Percentiles rank a stretch among this genome's conserved stretches.
Conservation (phyloP, 2,113 vertebrate genomes). For the Upupa epops region DNA sequence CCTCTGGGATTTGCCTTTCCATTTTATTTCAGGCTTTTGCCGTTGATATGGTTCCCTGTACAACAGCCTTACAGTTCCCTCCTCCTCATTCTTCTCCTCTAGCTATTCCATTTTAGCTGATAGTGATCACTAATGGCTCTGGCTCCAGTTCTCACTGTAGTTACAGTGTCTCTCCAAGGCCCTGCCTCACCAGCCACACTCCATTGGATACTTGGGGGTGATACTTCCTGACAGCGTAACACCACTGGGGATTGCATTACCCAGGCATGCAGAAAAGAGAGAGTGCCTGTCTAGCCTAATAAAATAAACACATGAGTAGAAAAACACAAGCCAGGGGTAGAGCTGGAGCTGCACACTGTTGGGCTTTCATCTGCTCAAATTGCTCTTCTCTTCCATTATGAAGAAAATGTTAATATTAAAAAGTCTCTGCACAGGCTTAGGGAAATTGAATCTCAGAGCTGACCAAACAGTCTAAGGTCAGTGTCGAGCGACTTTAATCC, state of each 20-base stretch:
- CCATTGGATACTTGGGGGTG: neutral
- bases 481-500: neutral
- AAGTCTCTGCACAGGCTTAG: neutral
- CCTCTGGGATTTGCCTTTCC: constrained; percentile 10
- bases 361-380: neutral
- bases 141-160: neutral
- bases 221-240: constrained; percentile 47
- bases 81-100: neutral
- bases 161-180: neutral
- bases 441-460: neutral
- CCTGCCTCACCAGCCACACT: constrained; percentile 1
- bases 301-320: neutral
- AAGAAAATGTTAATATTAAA: neutral
- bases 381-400: neutral
- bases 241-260: constrained; percentile 48
- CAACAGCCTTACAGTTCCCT: neutral
- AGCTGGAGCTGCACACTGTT: neutral
- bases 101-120: neutral
- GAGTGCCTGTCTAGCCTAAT: constrained; percentile 37
- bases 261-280: constrained; percentile 46
- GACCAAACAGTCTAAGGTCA: neutral
- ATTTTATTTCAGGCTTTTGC: neutral
- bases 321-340: neutral
- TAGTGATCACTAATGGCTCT: neutral
- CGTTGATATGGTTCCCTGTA: neutral